Evolutionary conservation across 2,113 vertebrate species (phyloP).

Genomic region (Dasyurus viverrinus): DNA sequence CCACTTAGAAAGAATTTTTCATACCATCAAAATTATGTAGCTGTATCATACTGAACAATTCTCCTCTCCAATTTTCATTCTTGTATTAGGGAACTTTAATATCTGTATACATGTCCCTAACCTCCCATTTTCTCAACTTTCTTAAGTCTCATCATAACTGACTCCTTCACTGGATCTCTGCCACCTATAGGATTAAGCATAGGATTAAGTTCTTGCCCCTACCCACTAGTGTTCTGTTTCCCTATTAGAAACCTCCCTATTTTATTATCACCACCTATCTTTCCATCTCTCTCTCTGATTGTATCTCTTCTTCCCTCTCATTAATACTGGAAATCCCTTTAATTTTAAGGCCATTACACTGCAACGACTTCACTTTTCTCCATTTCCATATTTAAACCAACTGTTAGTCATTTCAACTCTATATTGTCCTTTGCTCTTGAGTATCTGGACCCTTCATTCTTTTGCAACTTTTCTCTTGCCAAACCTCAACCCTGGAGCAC

Average conservation of each 20-base stretch:
- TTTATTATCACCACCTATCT: background rate
- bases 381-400: background rate
- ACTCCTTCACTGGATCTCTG: background rate
- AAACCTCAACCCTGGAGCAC: background rate
- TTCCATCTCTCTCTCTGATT: background rate
- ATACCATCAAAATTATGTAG: background rate
- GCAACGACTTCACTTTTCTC: background rate
- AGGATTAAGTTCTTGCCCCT: background rate
- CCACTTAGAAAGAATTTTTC: background rate
- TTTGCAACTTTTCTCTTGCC: background rate
- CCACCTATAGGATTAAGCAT: too few relatives aligned
- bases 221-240: background rate
- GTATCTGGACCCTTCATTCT: background rate
- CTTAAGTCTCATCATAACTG: background rate
- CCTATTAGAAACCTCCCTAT: background rate
- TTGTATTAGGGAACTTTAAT: background rate
- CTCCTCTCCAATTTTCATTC: background rate
- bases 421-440: background rate
- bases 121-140: background rate
- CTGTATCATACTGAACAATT: background rate
- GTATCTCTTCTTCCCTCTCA: background rate
- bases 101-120: background rate
- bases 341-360: background rate
- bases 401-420: background rate
- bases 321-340: background rate